phyloP scores from a whole-genome alignment of 2,888 invertebrate species.

The Blomia tropicalis region DNA sequence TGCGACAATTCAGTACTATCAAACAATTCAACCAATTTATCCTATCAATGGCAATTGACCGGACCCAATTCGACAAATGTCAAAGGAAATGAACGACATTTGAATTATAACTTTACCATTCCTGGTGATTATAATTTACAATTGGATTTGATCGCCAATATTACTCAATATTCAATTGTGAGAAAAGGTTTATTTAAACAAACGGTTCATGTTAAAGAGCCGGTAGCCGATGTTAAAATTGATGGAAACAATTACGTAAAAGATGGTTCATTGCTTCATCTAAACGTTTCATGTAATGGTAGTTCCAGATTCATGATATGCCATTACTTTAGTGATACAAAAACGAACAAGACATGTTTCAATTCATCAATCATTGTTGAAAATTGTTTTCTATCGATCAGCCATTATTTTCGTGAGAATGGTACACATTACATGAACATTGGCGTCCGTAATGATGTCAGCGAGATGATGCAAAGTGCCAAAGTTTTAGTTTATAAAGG shows the following conservation, averaged over 20 bases:
- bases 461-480: constrained; percentile 50
- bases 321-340: constrained; percentile 38
- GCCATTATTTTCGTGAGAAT: constrained; percentile 53
- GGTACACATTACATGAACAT: constrained; percentile 59
- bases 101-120: background rate
- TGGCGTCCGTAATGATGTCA: constrained; percentile 59
- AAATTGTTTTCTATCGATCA: constrained; percentile 47
- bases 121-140: background rate
- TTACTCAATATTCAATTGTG: background rate
- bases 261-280: constrained; percentile 56
- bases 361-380: constrained; percentile 31
- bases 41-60: background rate
- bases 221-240: constrained; percentile 43
- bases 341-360: constrained; percentile 41
- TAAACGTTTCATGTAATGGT: constrained; percentile 52
- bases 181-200: background rate
- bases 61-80: background rate
- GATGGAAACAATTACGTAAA: constrained; percentile 65
- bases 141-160: background rate
- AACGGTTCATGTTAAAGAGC: background rate
- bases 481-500: constrained; percentile 60
- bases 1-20: background rate
- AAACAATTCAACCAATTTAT: background rate
- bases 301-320: constrained; percentile 51
- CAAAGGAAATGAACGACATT: background rate